Conservation (phyloP, 2,797 vertebrate species). For the Hipposideros larvatus region DNA sequence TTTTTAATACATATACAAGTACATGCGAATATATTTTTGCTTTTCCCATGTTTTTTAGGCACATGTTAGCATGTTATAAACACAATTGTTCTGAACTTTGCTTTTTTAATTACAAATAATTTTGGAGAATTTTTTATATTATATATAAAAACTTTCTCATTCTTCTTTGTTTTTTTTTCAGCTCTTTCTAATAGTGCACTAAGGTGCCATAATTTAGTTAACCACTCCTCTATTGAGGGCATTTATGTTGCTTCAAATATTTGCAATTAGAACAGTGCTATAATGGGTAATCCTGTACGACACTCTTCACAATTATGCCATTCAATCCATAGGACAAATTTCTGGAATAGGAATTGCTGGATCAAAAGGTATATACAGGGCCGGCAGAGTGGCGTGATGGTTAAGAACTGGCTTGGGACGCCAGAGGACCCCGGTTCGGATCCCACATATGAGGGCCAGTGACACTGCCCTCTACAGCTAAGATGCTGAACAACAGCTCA, state of each 20-base stretch:
- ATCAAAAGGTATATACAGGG: too few relatives aligned
- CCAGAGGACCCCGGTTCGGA: too few relatives aligned
- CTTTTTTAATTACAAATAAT: not conserved
- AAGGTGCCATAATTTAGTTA: not conserved
- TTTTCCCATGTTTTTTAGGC: not conserved
- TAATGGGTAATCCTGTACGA: not conserved
- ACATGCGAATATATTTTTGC: not conserved
- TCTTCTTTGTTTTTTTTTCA: not conserved
- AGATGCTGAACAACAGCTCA: too few relatives aligned
- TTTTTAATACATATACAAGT: not conserved
- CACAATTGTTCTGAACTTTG: not conserved
- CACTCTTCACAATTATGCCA: not conserved
- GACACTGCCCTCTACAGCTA: too few relatives aligned
- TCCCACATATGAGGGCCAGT: too few relatives aligned
- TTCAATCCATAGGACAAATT: not conserved
- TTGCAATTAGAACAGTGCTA: not conserved
- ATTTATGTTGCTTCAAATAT: not conserved
- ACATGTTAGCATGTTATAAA: not conserved
- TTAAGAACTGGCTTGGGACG: too few relatives aligned
- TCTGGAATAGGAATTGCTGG: not conserved
- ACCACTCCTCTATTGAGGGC: not conserved
- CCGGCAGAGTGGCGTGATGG: too few relatives aligned
- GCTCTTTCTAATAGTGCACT: not conserved
- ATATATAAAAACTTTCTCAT: not conserved
- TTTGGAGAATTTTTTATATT: not conserved